phyloP scores from a whole-genome alignment of 2,113 vertebrate species.

The Sula dactylatra region DNA sequence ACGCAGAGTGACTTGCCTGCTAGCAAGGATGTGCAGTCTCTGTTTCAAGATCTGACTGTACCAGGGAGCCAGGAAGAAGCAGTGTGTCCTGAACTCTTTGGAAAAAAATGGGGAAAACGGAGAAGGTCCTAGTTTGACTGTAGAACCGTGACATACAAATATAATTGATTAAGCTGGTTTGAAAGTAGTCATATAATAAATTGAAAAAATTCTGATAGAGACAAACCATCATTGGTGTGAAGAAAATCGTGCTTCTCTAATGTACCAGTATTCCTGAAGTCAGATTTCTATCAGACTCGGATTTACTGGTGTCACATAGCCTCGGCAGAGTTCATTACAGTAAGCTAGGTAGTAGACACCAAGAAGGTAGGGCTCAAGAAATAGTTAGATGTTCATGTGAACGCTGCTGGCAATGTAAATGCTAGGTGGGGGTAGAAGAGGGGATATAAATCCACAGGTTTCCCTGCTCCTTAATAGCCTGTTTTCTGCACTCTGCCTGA shows the following conservation, averaged over 20 bases:
- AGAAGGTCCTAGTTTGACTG: neutral
- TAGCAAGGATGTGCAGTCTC: neutral
- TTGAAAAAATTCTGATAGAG: neutral
- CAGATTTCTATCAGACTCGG: neutral
- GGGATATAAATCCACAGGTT: neutral
- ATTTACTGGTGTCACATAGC: neutral
- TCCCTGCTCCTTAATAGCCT: neutral
- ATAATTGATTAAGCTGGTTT: neutral
- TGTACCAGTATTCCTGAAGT: neutral
- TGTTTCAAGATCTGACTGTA: neutral
- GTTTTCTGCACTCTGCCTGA: neutral
- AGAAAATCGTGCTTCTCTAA: neutral
- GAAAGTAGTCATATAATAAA: neutral
- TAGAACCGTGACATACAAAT: neutral
- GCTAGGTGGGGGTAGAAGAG: neutral
- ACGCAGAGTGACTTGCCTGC: fast-evolving
- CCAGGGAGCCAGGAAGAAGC: neutral
- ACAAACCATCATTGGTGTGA: neutral
- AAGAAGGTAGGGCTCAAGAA: neutral
- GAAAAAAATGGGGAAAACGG: neutral
- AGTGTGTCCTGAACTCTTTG: neutral
- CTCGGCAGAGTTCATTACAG: neutral
- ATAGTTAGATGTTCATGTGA: neutral
- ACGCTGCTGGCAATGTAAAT: fast-evolving
- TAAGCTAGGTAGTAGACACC: neutral